These are phyloP conservation scores for Shargacucullia verbasci DNA, from an alignment of 2,888 invertebrate species.

Conservation along the genomic window DNA sequence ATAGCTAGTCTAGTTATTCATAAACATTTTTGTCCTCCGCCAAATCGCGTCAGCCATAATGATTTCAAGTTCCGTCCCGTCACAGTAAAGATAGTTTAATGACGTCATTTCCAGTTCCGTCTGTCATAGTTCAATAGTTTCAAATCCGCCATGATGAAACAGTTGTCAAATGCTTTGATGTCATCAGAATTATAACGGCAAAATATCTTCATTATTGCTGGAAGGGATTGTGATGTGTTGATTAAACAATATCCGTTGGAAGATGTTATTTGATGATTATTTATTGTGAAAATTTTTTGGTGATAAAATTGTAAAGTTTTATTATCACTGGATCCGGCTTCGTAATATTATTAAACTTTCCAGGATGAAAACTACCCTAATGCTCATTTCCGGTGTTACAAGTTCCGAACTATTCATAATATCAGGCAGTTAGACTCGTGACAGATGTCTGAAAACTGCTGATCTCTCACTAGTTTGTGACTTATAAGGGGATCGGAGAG, in stretches of 20 bases:
- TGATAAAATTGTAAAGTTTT: constrained; percentile 13
- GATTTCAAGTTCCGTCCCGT: constrained; percentile 47
- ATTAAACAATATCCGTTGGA: constrained; percentile 44
- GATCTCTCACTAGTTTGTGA: too few species aligned
- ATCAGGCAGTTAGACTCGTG: too few species aligned
- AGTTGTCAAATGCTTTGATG: constrained; percentile 49
- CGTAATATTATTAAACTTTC: too few species aligned
- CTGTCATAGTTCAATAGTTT: constrained; percentile 46
- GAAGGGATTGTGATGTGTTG: constrained; percentile 48
- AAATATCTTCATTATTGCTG: constrained; percentile 49
- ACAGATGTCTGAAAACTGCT: too few species aligned
- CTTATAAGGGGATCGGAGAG: too few species aligned
- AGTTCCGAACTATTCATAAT: too few species aligned
- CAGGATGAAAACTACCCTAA: too few species aligned
- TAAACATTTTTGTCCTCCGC: constrained; percentile 21
- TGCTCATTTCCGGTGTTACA: too few species aligned
- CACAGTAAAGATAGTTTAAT: constrained; percentile 56
- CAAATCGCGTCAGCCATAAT: constrained; percentile 43
- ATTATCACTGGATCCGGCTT: not conserved
- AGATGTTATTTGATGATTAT: constrained; percentile 21
- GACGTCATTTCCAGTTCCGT: constrained; percentile 58
- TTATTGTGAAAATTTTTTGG: constrained; percentile 19
- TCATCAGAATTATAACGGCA: constrained; percentile 47
- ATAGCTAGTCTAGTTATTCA: constrained; percentile 13
- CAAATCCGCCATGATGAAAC: constrained; percentile 56